These are phyloP conservation scores for Cygnus atratus DNA, from an alignment of 2,113 vertebrate genomes.

Conservation along the genomic window DNA sequence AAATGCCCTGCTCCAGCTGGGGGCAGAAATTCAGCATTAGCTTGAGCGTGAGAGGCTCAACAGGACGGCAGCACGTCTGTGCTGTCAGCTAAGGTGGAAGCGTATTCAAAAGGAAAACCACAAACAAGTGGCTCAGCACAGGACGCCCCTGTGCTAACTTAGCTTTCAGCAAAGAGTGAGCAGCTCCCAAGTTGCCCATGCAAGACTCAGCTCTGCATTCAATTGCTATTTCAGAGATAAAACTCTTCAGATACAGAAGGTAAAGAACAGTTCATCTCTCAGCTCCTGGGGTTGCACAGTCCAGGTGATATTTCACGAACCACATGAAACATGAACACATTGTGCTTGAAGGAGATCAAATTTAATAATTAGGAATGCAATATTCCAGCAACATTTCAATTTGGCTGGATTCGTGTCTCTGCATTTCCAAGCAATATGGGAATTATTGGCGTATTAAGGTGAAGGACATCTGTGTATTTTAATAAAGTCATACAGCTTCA, in stretches of 20 bases:
- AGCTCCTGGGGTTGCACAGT: not conserved
- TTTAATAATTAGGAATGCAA: not conserved
- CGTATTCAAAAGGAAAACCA: conserved; percentile 38
- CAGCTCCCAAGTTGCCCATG: not conserved
- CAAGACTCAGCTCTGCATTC: not conserved
- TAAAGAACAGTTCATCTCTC: not conserved
- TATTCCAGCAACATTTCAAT: not conserved
- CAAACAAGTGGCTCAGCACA: not conserved
- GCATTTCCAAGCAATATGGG: not conserved
- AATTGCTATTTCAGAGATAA: not conserved
- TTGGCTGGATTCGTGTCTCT: not conserved
- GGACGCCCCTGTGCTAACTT: not conserved
- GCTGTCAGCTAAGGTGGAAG: not conserved
- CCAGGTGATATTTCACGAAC: not conserved
- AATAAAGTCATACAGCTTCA: not conserved
- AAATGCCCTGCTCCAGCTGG: not conserved
- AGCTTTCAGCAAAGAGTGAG: not conserved
- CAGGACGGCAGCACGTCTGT: not conserved
- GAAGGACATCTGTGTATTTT: not conserved
- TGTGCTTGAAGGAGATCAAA: not conserved
- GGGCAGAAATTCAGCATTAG: not conserved
- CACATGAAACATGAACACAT: not conserved
- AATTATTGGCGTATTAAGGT: not conserved
- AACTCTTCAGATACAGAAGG: not conserved
- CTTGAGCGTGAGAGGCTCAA: not conserved